phyloP scores from a whole-genome alignment of 1,140 invertebrate species.

The Phymastichus coffea region DNA sequence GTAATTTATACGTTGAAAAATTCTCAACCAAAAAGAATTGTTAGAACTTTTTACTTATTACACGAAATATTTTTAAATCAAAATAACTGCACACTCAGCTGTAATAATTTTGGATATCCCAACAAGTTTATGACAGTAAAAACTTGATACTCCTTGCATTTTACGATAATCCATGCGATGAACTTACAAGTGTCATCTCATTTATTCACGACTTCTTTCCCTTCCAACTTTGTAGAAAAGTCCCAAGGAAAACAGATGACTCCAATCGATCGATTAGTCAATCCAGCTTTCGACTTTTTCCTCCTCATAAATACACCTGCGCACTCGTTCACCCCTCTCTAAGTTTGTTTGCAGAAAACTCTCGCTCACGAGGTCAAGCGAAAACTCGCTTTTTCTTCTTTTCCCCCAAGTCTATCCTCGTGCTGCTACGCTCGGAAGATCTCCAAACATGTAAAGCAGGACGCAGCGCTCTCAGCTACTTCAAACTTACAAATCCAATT shows the following conservation, averaged over 20 bases:
- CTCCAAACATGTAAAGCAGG: slow-evolving; percentile 21
- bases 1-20: no score
- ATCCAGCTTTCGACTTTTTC: not conserved
- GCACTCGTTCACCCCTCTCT: not conserved
- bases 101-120: no score
- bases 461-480: not conserved
- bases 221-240: not conserved
- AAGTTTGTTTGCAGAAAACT: not conserved
- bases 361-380: slow-evolving; percentile 4
- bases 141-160: no score
- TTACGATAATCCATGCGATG: no score
- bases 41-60: no score
- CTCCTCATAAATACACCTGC: not conserved
- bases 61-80: no score
- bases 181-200: not conserved
- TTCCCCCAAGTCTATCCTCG: slow-evolving; percentile 18
- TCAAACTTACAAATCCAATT: slow-evolving; percentile 35
- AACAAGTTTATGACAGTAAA: no score
- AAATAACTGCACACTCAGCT: no score
- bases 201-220: not conserved
- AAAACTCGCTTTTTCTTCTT: slow-evolving; percentile 22
- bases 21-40: no score
- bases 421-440: slow-evolving; percentile 10
- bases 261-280: slow-evolving; percentile 9
- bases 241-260: not conserved